Conservation (phyloP, 2,113 vertebrate genomes). For the Tichodroma muraria region DNA sequence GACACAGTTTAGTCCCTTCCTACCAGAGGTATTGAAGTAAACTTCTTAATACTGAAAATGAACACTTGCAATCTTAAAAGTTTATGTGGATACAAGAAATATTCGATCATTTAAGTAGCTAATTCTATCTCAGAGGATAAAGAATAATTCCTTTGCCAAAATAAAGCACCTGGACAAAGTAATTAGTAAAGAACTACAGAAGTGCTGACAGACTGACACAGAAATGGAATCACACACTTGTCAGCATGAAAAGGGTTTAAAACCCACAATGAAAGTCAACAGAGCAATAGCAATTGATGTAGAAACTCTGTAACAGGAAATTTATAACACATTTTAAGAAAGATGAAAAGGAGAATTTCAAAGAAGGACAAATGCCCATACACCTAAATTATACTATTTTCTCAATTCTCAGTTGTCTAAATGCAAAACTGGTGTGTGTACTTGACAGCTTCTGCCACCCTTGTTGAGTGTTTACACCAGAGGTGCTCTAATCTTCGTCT, state of each 20-base stretch:
- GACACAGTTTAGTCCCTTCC: background rate
- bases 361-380: background rate
- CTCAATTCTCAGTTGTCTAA: background rate
- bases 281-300: background rate
- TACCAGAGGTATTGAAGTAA: background rate
- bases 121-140: background rate
- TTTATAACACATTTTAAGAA: background rate
- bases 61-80: background rate
- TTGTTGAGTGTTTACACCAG: background rate
- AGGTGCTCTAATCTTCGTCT: background rate
- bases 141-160: background rate
- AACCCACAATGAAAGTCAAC: background rate
- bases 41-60: background rate
- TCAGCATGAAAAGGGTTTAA: background rate
- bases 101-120: background rate
- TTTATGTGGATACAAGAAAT: background rate
- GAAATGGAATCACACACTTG: background rate
- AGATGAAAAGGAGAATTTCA: background rate
- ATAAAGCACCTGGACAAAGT: background rate
- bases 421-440: background rate
- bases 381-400: background rate
- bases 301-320: background rate
- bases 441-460: background rate
- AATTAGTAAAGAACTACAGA: background rate
- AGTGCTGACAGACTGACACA: background rate